phyloP scores from a whole-genome alignment of 2,113 vertebrate genomes.

The Hoplias malabaricus region DNA sequence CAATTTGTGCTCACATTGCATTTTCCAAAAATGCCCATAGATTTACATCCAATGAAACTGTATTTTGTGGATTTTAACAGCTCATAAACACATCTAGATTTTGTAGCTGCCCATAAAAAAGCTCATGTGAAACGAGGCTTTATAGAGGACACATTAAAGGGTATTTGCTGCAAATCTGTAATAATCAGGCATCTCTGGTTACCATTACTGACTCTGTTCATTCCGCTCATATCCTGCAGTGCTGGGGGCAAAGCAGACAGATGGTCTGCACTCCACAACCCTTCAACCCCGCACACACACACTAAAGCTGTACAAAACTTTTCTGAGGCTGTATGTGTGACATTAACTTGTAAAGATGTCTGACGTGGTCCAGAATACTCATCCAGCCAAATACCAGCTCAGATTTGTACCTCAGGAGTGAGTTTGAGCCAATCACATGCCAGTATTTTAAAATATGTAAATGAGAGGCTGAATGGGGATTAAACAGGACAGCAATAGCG shows the following conservation, averaged over 20 bases:
- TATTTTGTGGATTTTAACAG: background rate
- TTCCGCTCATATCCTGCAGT: background rate
- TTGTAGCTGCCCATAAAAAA: background rate
- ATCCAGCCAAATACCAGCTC: too few relatives aligned
- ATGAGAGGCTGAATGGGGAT: too few relatives aligned
- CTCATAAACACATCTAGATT: background rate
- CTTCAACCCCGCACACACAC: background rate
- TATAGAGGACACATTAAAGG: background rate
- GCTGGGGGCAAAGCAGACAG: slow-evolving; percentile 17
- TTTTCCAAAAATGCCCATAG: slow-evolving; percentile 25
- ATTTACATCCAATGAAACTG: background rate
- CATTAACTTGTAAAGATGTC: too few relatives aligned
- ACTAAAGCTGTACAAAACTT: too few relatives aligned
- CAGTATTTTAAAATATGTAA: too few relatives aligned
- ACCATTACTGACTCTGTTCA: background rate
- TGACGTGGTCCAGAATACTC: too few relatives aligned
- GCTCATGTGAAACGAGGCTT: background rate
- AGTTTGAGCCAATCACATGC: too few relatives aligned
- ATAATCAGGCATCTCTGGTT: background rate
- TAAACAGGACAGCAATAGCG: too few relatives aligned
- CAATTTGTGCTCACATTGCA: slow-evolving; percentile 9
- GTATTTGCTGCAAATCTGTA: background rate
- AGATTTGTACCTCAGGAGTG: too few relatives aligned
- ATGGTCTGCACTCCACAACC: slow-evolving; percentile 10
- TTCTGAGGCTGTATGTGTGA: too few relatives aligned